Evolutionary conservation across 2,113 vertebrate species (phyloP).

Genomic region (Lepus timidus): DNA sequence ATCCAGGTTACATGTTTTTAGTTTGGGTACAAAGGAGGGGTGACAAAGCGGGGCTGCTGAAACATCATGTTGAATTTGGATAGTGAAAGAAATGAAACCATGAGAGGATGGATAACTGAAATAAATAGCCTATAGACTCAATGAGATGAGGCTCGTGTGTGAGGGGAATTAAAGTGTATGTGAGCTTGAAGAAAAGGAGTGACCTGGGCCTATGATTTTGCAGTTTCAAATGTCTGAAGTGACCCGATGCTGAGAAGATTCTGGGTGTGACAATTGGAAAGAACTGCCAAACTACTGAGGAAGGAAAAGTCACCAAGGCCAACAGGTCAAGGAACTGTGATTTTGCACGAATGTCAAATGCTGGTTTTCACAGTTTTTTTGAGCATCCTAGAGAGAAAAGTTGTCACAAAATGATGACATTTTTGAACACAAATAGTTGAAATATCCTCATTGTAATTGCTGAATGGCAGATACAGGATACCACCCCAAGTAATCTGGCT

Average conservation of each 20-base stretch:
- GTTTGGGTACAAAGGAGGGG: background rate
- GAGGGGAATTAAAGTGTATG: background rate
- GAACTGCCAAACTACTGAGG: background rate
- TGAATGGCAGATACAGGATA: background rate
- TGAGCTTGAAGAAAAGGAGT: background rate
- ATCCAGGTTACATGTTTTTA: background rate
- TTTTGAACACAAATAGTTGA: background rate
- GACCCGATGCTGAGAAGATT: background rate
- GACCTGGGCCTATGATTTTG: background rate
- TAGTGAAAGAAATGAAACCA: background rate
- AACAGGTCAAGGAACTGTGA: background rate
- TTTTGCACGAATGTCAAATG: background rate
- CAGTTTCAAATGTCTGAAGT: background rate
- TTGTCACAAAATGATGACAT: background rate
- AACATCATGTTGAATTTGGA: background rate
- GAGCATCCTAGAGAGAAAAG: background rate
- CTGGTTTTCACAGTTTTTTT: background rate
- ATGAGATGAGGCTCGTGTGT: background rate
- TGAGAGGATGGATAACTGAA: background rate
- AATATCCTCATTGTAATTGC: background rate
- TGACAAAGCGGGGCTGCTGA: background rate
- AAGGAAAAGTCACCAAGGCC: background rate
- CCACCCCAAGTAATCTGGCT: background rate
- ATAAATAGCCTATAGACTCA: background rate
- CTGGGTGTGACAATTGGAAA: background rate